These are phyloP conservation scores for Eleutherodactylus coqui DNA, from an alignment of 2,797 vertebrate genomes.

Conservation along the genomic window DNA sequence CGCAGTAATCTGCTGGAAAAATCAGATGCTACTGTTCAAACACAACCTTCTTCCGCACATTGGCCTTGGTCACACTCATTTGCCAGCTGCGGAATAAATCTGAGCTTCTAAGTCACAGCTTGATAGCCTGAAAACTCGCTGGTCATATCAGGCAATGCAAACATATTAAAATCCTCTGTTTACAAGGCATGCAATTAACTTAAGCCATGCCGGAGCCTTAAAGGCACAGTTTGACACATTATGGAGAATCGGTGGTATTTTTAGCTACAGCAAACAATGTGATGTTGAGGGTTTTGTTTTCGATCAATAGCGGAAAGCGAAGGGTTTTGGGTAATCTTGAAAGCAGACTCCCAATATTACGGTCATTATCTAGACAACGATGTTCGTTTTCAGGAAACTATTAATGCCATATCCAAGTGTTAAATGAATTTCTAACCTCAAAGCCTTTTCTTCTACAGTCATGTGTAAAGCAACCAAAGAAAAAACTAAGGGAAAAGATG, in stretches of 20 bases:
- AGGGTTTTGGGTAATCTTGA: background rate
- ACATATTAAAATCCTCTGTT: constrained; percentile 32
- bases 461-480: background rate
- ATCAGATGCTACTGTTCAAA: constrained; percentile 18
- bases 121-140: constrained; percentile 30
- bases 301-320: background rate
- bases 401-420: too few species aligned
- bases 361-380: constrained; percentile 3
- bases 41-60: background rate
- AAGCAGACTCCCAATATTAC: background rate
- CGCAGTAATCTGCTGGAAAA: background rate
- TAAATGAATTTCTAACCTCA: background rate
- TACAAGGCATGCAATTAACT: constrained; percentile 41
- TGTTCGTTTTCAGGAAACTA: background rate
- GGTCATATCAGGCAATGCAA: constrained; percentile 39
- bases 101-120: constrained; percentile 22
- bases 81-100: constrained; percentile 51
- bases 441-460: background rate
- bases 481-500: background rate
- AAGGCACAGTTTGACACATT: background rate
- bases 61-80: constrained; percentile 23
- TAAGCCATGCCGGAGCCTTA: background rate
- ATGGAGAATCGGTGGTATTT: background rate
- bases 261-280: background rate
- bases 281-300: background rate